Conservation (phyloP, 2,113 vertebrate species). For the Lampris megalopsis region DNA sequence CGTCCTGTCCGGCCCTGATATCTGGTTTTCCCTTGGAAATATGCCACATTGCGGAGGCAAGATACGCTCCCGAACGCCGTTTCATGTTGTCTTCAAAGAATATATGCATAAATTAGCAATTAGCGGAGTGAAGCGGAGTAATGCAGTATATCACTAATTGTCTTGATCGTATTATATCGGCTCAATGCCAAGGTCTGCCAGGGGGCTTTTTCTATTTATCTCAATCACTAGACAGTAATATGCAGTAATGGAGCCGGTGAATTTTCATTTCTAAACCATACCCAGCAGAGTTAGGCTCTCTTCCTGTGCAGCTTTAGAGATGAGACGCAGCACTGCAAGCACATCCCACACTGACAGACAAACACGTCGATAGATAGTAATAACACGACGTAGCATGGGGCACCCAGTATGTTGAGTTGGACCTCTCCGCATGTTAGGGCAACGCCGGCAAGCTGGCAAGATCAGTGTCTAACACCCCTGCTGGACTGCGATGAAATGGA, state of each 20-base stretch:
- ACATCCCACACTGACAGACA: conserved; percentile 58
- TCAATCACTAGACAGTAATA: conserved; percentile 26
- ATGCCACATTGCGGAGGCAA: no score
- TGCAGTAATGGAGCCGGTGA: neutral
- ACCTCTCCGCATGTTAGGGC: conserved; percentile 37
- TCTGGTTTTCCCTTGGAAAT: no score
- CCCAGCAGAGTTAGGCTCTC: conserved; percentile 19
- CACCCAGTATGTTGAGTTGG: conserved; percentile 47
- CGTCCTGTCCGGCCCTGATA: no score
- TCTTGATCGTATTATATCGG: conserved; percentile 32
- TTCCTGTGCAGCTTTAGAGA: conserved; percentile 55
- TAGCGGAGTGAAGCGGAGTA: conserved; percentile 49
- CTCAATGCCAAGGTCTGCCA: conserved; percentile 26
- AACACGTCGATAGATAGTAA: conserved; percentile 65
- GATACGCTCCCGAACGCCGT: no score
- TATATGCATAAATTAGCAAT: conserved; percentile 66
- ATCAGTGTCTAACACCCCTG: conserved; percentile 45
- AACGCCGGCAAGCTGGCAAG: conserved; percentile 45
- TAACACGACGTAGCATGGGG: conserved; percentile 18
- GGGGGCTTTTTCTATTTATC: conserved; percentile 9
- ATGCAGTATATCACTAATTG: conserved; percentile 33
- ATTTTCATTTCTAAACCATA: conserved; percentile 31
- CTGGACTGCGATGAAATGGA: conserved; percentile 43
- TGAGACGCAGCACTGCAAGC: conserved; percentile 41
- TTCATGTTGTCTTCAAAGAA: conserved; percentile 18